Evolutionary conservation across 2,113 vertebrate species (phyloP), one percentile per base, ranked within the genome.

Genomic region (Copsychus sechellarum): DNA sequence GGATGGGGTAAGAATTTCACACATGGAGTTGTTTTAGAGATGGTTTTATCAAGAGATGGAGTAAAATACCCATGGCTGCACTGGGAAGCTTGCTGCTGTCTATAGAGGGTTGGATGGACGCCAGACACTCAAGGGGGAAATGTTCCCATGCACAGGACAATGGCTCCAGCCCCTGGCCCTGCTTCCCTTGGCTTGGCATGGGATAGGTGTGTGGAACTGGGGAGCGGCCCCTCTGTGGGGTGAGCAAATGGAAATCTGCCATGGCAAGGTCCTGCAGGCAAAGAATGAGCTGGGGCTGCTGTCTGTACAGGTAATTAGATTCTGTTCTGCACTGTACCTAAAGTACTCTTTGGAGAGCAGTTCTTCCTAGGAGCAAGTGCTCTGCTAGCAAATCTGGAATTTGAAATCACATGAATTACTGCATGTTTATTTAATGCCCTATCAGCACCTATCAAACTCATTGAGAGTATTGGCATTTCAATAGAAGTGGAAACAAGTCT

Each of bases 171-270:
- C 33, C 45, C 12, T 48, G 47, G 47, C 47, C 47, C 45, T 15
- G 19, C 5, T 57, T 77, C 12, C 19, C 13, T 5, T 0, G 2
- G 34, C 26, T 69, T 17, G 47, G 13, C 3, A 0, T 23, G 13
- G 0, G 1, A 24, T 25, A 1, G 11, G 3, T 7, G 4, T n/a
- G 31, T 14, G 25, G 33, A 36, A 66, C 50, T 1, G 28, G 33
- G 5, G 18, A 60, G 21, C 10, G 22, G 3, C 6, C 4, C 15
- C 23, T 64, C 8, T 11, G 34, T 48, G n/a, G 13, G 22, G 20
- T 15, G 16, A 73, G 9, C 31, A 73, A 45, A 83, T 5, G 28
- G 42, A 77, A 67, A 53, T 0, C 1, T 20, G 18, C 20, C 40
- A 18, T 1, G 12, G 18, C 7, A 60, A 22, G 6, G 2, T 48